A percentile compares a stretch with the other conserved stretches of the same genome.
Evolutionary conservation across 2,888 invertebrate species (phyloP).

Genomic region (Fragum fragum): DNA sequence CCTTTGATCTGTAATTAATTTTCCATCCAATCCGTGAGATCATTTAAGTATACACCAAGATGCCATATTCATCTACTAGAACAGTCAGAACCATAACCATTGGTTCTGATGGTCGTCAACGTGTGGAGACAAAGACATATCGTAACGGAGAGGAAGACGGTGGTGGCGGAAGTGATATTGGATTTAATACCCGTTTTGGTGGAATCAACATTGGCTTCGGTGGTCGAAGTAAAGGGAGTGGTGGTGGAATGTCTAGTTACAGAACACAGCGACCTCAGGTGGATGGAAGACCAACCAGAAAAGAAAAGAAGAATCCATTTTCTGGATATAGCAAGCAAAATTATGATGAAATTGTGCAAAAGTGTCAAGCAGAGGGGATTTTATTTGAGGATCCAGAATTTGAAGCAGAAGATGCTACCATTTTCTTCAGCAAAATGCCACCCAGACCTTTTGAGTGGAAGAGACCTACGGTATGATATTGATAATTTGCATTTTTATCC

Average conservation of each 20-base stretch:
- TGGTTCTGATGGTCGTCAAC: conserved; percentile 74
- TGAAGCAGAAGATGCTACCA: conserved; percentile 92
- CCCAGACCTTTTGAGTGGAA: conserved; percentile 96
- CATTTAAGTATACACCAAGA: conserved; percentile 18
- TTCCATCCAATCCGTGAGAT: conserved; percentile 11
- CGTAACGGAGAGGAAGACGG: conserved; percentile 74
- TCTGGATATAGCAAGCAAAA: conserved; percentile 89
- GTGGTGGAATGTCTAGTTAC: neutral
- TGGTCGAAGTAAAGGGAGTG: conserved; percentile 56
- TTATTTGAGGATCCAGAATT: conserved; percentile 97
- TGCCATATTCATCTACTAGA: conserved; percentile 65
- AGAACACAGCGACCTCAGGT: conserved; percentile 64
- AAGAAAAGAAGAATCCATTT: conserved; percentile 75
- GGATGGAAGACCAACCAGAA: conserved; percentile 61
- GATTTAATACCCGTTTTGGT: conserved; percentile 63
- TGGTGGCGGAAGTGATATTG: conserved; percentile 58
- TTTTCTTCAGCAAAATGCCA: conserved; percentile 95
- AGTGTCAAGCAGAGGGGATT: conserved; percentile 91
- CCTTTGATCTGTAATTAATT: neutral
- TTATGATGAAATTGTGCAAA: conserved; percentile 95
- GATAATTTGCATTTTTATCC: neutral
- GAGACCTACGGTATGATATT: conserved; percentile 90
- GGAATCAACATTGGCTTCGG: conserved; percentile 65
- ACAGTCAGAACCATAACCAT: conserved; percentile 77
- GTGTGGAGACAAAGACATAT: conserved; percentile 76